phyloP scores from a whole-genome alignment of 2,888 invertebrate genomes.

The Rhamphomyia laevipes region DNA sequence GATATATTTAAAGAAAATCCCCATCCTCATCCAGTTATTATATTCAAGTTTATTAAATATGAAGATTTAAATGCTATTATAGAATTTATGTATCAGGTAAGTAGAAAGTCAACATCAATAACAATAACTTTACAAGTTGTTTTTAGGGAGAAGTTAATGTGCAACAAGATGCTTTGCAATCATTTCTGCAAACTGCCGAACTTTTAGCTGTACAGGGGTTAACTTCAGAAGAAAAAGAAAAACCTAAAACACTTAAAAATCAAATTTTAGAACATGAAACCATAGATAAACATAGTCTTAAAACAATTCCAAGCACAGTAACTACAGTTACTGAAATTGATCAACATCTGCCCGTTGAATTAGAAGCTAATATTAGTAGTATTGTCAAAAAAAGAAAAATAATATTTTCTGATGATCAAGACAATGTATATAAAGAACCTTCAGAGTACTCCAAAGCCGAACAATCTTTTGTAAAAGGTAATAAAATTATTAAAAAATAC shows the following conservation, averaged over 20 bases:
- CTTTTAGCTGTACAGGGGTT: constrained; percentile 64
- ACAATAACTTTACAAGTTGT: neutral
- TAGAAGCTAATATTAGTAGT: neutral
- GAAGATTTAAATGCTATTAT: constrained; percentile 67
- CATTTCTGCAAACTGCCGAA: constrained; percentile 67
- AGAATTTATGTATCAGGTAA: constrained; percentile 62
- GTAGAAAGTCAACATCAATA: constrained; percentile 3
- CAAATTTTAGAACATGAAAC: constrained; percentile 26
- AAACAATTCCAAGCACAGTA: constrained; percentile 36
- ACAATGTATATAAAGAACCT: constrained; percentile 32
- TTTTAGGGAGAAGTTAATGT: constrained; percentile 64
- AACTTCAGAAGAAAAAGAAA: constrained; percentile 42
- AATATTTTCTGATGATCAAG: constrained; percentile 36
- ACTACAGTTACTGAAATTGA: constrained; percentile 18
- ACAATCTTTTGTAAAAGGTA: constrained; percentile 32
- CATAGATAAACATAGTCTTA: constrained; percentile 27
- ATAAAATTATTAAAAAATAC: no score
- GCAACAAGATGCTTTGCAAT: constrained; percentile 63
- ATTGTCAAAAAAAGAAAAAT: constrained; percentile 29
- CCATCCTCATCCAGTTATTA: constrained; percentile 68
- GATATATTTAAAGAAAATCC: constrained; percentile 63
- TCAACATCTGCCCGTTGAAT: neutral
- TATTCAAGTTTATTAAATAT: constrained; percentile 66
- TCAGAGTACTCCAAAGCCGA: constrained; percentile 34
- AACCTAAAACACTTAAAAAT: constrained; percentile 27